Percentiles rank a stretch among this genome's conserved stretches.
These are phyloP conservation scores for Gallinago nigripennis DNA, from an alignment of 2,797 vertebrate species.

Conservation along the genomic window DNA sequence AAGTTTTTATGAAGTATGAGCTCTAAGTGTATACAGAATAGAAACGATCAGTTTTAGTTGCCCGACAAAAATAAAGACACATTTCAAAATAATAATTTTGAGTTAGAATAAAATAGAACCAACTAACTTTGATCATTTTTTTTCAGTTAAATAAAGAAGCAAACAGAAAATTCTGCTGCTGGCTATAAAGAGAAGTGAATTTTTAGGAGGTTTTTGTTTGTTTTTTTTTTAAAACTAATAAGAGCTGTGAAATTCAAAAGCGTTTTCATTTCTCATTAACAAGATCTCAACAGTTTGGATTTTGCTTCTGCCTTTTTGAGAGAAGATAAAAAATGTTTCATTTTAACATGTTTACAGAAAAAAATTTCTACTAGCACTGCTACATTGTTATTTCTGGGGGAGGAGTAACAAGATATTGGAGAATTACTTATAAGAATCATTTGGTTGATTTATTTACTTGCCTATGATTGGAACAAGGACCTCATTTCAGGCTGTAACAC, in stretches of 20 bases:
- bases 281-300: background rate
- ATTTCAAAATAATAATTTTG: background rate
- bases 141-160: background rate
- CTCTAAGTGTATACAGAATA: conserved; percentile 3
- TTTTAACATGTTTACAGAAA: background rate
- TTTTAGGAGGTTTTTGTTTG: background rate
- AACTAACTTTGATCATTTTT: background rate
- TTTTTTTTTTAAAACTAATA: background rate
- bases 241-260: background rate
- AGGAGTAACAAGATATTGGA: background rate
- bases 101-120: background rate
- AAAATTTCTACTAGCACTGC: background rate
- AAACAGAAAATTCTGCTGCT: background rate
- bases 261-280: background rate
- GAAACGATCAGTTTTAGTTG: background rate
- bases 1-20: conserved; percentile 60
- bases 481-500: background rate
- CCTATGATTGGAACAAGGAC: background rate
- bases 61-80: background rate
- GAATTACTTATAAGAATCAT: background rate
- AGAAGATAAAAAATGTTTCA: background rate
- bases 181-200: background rate
- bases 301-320: background rate
- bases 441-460: background rate
- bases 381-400: background rate